Base-by-base conservation (phyloP, 2,888 invertebrate genomes). In the Myathropa florea region DNA sequence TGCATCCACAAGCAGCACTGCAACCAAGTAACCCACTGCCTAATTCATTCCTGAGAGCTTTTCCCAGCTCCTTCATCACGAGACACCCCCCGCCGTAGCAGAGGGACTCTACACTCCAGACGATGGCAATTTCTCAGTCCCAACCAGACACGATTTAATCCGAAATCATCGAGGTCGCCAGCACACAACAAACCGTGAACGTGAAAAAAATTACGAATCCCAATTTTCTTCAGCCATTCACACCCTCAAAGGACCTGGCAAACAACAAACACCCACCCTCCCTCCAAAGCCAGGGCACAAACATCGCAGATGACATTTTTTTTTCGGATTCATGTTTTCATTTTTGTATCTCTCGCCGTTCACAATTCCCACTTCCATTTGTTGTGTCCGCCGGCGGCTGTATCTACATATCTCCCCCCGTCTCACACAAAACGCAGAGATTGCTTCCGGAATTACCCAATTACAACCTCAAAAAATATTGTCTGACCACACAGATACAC, bases 401-500 rank as follows among this genome's bases (percentile, higher is more conserved):
- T n/a, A n/a, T n/a, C n/a, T n/a, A n/a, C n/a, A n/a, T n/a, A 46
- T n/a, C 46, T n/a, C 4, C 18, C 18, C 18, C 2, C 46, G 18
- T 33, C n/a, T 46, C 46, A 46, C 46, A 60, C 46, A 61, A 30
- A 72, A 72, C 28, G 24, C 24, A 68, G 53, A 57, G 14, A 83
- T 72, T 78, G 67, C 78, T 78, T 68, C 53, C 57, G 23, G 21
- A 79, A 78, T 72, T 79, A 79, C 71, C 83, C 73, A 73, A 78
- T 76, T 75, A 80, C 65, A 70, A 18, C 23, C 65, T 60, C 14
- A 36, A 70, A 65, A 71, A 80, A 71, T 65, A 30, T 26, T 65
- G 80, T 71, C 75, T 76, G 80, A 80, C 84, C 80, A 46, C 68
- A 68, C 75, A 73, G 73, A 80, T 67, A 76, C 60, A 65, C 80